These are phyloP conservation scores for Anthopleura xanthogrammica DNA, from an alignment of 92 coral and sea anemone genomes.

Conservation along the genomic window DNA sequence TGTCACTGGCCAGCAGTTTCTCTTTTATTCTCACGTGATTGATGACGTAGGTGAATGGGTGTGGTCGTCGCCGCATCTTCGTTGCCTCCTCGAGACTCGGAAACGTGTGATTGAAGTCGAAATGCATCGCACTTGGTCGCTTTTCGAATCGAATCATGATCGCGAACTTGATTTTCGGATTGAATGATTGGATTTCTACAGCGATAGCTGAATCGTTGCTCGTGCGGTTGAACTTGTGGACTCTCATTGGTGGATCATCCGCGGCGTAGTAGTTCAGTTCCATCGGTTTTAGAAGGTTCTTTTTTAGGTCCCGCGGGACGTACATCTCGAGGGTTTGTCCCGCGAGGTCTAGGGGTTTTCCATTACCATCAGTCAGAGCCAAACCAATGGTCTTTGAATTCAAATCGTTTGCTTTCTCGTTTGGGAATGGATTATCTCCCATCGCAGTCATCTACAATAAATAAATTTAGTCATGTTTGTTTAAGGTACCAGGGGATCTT, in stretches of 20 bases:
- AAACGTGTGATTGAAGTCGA: constrained; percentile 64
- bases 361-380: constrained; percentile 79
- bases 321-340: constrained; percentile 81
- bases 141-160: constrained; percentile 60
- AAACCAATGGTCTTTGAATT: constrained; percentile 86
- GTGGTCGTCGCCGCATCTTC: constrained; percentile 81
- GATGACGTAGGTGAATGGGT: constrained; percentile 78
- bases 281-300: constrained; percentile 69
- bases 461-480: background rate
- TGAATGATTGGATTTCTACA: constrained; percentile 59
- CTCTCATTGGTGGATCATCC: constrained; percentile 81
- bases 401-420: constrained; percentile 73
- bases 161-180: constrained; percentile 65
- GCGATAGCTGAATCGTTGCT: constrained; percentile 70
- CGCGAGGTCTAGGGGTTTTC: constrained; percentile 77
- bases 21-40: constrained; percentile 59
- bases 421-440: constrained; percentile 83
- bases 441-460: constrained; percentile 72
- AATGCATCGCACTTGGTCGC: constrained; percentile 77
- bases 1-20: constrained; percentile 34
- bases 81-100: constrained; percentile 69
- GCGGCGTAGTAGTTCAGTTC: constrained; percentile 68
- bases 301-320: constrained; percentile 76
- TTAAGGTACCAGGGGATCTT: too few species aligned
- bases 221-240: constrained; percentile 92